Base-by-base conservation (phyloP, 1,140 invertebrate genomes). In the Apolygus lucorum region DNA sequence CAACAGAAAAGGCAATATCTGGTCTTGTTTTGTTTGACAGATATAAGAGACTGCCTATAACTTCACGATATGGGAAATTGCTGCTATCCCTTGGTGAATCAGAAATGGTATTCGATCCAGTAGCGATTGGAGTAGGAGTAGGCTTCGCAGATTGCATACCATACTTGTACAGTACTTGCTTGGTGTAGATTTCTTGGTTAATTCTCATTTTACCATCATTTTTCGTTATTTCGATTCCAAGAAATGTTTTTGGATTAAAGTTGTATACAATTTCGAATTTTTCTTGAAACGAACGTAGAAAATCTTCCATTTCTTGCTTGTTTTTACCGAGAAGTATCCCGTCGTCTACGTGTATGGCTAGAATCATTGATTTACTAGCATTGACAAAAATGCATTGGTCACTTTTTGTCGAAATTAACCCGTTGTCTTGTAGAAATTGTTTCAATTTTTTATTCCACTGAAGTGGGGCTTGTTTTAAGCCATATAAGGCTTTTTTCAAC, bases 401-500 rank as follows among this genome's bases (percentile, higher is more conserved):
- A 17, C 13, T 26, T 2, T 63, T 22, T 1, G 24, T 34, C 49
- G n/a, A 28, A 28, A 54, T 69, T 22, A 69, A 65, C 17, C 68
- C 68, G n/a, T 64, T 25, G 21, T 65, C 22, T 4, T 25, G 11
- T 62, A 71, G 59, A 69, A 64, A 65, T n/a, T 34, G 28, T 1
- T 17, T 13, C 24, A 72, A 65, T 68, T 24, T 52, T 62, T 68
- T 8, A 63, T 77, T 68, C 78, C 77, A 80, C 34, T 65, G 63
- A 59, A 75, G 67, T 1, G 74, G 74, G 0, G 76, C 74, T 70
- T 80, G 77, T 74, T 80, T 81, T 29, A 81, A 73, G 0, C 79
- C 79, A 77, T 81, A 80, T 0, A 81, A 42, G 27, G 76, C 75
- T 73, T 78, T 80, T 4, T 78, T 76, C 52, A 81, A 70, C 54